Conservation (phyloP, 2,113 vertebrate genomes). For the Procapra przewalskii region DNA sequence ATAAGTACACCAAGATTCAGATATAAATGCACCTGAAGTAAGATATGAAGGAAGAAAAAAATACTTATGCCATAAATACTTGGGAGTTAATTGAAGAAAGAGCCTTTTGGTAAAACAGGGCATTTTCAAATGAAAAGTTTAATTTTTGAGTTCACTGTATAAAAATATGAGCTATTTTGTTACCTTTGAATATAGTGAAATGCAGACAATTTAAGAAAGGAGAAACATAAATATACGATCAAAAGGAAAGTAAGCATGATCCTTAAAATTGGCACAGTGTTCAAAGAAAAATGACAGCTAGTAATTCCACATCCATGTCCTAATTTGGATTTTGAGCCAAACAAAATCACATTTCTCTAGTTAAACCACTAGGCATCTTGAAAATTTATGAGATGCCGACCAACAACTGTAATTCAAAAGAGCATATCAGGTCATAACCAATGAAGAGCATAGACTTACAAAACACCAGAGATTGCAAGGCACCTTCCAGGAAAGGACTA, state of each 20-base stretch:
- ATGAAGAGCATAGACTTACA: fast-evolving
- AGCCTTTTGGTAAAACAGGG: neutral
- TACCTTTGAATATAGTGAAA: neutral
- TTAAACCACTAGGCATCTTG: neutral
- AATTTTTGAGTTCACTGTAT: neutral
- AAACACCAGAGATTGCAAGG: fast-evolving
- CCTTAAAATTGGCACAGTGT: neutral
- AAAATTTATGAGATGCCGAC: neutral
- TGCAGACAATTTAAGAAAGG: neutral
- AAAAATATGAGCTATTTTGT: neutral
- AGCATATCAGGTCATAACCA: neutral
- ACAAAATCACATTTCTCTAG: neutral
- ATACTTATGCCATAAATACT: neutral
- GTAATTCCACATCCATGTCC: neutral
- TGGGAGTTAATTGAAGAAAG: neutral
- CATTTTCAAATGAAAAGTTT: neutral
- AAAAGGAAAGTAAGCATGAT: neutral
- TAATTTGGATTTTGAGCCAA: neutral
- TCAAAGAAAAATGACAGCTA: neutral
- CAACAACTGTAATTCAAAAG: neutral
- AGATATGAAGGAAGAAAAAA: neutral
- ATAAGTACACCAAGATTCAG: neutral
- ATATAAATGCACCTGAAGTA: neutral
- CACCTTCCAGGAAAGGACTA: neutral
- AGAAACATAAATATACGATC: neutral